Base-by-base conservation (phyloP, 1,140 invertebrate species). In the Pristionchus pacificus region DNA sequence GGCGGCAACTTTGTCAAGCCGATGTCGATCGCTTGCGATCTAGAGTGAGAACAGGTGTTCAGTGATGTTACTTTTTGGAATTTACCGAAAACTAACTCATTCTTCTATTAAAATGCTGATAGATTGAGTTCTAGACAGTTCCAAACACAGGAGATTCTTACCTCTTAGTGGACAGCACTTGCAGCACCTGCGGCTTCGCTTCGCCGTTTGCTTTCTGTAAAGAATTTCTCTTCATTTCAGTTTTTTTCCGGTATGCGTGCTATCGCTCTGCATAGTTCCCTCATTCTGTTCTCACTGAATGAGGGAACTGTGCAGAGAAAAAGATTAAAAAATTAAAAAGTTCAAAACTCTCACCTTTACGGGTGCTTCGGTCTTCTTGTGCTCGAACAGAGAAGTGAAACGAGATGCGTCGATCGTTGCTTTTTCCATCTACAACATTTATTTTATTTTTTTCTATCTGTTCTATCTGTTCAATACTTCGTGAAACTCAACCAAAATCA, bases 21-120 rank as follows among this genome's bases (percentile, higher is more conserved):
- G 80, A 99, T 99, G 84, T 98, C 99, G 77, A 99, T 98, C 14
- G 94, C 94, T 85, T 99, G 98, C 1, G 95, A 98, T 75, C 97
- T n/a, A n/a, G n/a, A n/a, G n/a, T n/a, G n/a, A n/a, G n/a, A n/a
- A n/a, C n/a, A n/a, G n/a, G n/a, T n/a, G n/a, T n/a, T n/a, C n/a
- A n/a, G n/a, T n/a, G n/a, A n/a, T n/a, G n/a, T n/a, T n/a, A n/a
- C n/a, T n/a, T n/a, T n/a, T n/a, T n/a, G n/a, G n/a, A n/a, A n/a
- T n/a, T n/a, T n/a, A n/a, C n/a, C n/a, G n/a, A n/a, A n/a, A n/a
- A n/a, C n/a, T n/a, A n/a, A n/a, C n/a, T n/a, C n/a, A n/a, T n/a
- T n/a, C n/a, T n/a, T n/a, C n/a, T n/a, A n/a, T n/a, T n/a, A n/a
- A n/a, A n/a, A n/a, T n/a, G n/a, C n/a, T n/a, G n/a, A n/a, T n/a